phyloP scores from a whole-genome alignment of 2,797 vertebrate species.

The Sorex maritimensis region DNA sequence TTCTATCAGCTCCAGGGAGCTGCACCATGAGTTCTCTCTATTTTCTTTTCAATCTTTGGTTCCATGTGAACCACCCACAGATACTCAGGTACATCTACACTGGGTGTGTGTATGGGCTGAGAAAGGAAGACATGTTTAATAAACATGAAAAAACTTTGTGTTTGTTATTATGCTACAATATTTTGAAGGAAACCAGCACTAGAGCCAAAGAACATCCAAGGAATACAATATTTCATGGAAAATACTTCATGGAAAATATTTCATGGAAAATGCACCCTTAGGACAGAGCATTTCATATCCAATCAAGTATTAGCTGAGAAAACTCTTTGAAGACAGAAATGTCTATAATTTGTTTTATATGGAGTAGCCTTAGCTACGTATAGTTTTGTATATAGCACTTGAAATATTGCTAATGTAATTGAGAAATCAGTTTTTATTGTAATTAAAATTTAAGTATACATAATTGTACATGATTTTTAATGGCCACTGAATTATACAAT shows the following conservation, averaged over 20 bases:
- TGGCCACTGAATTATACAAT: too few species aligned
- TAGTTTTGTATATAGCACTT: not conserved
- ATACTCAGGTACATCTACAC: too few species aligned
- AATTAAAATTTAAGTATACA: not conserved
- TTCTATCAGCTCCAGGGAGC: too few species aligned
- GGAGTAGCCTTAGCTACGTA: not conserved
- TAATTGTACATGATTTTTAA: too few species aligned
- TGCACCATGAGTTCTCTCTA: too few species aligned
- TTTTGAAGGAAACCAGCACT: not conserved
- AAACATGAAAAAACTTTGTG: too few species aligned
- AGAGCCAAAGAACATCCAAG: not conserved
- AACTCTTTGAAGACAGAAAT: not conserved
- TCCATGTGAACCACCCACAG: too few species aligned
- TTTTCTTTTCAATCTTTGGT: too few species aligned
- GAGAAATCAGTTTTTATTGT: constrained; percentile 1
- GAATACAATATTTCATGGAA: not conserved
- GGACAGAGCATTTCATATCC: not conserved
- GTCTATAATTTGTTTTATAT: not conserved
- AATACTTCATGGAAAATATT: not conserved
- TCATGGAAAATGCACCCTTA: not conserved
- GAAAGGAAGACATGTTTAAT: too few species aligned
- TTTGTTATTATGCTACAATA: too few species aligned
- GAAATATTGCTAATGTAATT: constrained; percentile 7
- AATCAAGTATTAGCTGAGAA: not conserved
- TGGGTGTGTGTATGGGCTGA: too few species aligned